Evolutionary conservation across 2,113 vertebrate species (phyloP).

Genomic region (Stictonetta naevosa): DNA sequence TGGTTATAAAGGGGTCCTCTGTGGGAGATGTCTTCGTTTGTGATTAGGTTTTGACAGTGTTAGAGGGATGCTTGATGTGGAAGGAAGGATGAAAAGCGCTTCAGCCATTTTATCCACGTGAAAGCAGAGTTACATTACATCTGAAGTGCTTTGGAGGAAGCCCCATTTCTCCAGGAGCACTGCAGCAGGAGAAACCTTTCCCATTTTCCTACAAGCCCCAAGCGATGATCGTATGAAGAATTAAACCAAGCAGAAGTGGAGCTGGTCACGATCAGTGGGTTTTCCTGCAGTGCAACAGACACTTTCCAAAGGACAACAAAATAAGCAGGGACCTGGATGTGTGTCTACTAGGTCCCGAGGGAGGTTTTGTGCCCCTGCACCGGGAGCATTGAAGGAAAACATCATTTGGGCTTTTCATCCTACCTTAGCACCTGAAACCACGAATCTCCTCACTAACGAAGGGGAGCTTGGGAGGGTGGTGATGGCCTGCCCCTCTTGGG

Average conservation of each 20-base stretch:
- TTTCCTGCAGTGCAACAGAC: not conserved
- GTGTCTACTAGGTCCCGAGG: not conserved
- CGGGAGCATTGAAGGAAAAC: not conserved
- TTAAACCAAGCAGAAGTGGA: not conserved
- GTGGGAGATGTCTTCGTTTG: slow-evolving; percentile 82
- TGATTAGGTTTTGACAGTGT: slow-evolving; percentile 82
- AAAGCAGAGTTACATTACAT: slow-evolving; percentile 46
- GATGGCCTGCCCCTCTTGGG: not conserved
- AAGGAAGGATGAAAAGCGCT: slow-evolving; percentile 27
- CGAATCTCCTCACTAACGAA: fast-evolving
- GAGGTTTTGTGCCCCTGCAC: not conserved
- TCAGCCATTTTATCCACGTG: slow-evolving; percentile 29
- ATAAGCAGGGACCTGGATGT: not conserved
- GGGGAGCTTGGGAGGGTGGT: not conserved
- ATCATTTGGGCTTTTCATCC: not conserved
- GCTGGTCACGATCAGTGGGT: not conserved
- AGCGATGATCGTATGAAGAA: not conserved
- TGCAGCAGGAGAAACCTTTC: slow-evolving; percentile 22
- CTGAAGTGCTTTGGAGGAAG: slow-evolving; percentile 37
- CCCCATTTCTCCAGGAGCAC: not conserved
- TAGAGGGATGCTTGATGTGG: slow-evolving; percentile 65
- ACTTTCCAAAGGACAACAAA: not conserved
- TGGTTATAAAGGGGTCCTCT: slow-evolving; percentile 72
- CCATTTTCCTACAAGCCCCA: not conserved
- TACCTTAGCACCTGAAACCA: not conserved